Conservation (phyloP, 2,797 vertebrate species). For the Dallia pectoralis region DNA sequence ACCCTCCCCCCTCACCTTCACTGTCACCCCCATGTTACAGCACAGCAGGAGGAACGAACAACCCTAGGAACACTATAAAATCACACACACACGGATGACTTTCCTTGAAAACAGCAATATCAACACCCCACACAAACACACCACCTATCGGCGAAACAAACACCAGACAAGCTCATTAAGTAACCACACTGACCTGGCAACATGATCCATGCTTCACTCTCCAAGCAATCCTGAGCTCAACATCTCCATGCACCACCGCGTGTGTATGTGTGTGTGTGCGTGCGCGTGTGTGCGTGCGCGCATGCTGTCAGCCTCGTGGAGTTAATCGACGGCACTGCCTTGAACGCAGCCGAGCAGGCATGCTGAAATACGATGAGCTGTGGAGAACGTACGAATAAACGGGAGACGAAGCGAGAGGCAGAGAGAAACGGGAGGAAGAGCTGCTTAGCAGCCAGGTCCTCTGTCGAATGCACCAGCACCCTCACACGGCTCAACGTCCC, state of each 20-base stretch:
- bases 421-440: constrained; percentile 17
- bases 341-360: not conserved
- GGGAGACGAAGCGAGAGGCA: constrained; percentile 5
- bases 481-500: constrained; percentile 35
- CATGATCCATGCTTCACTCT: constrained; percentile 22
- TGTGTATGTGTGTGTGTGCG: not conserved
- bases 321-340: not conserved
- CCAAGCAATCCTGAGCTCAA: constrained; percentile 5
- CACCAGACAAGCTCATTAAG: constrained; percentile 17
- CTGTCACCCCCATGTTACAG: too few relatives aligned
- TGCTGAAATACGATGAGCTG: constrained; percentile 48
- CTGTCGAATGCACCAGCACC: constrained; percentile 46
- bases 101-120: not conserved
- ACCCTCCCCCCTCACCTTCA: not conserved
- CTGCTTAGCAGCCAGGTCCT: constrained; percentile 41
- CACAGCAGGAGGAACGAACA: too few relatives aligned
- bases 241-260: not conserved
- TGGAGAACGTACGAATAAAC: not conserved
- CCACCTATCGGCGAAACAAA: not conserved
- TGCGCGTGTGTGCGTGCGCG: not conserved
- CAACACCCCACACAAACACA: not conserved
- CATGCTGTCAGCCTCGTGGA: not conserved
- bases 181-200: constrained; percentile 21
- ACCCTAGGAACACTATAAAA: too few relatives aligned
- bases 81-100: not conserved